phyloP scores from a whole-genome alignment of 2,113 vertebrate species.

The Thymallus thymallus region DNA sequence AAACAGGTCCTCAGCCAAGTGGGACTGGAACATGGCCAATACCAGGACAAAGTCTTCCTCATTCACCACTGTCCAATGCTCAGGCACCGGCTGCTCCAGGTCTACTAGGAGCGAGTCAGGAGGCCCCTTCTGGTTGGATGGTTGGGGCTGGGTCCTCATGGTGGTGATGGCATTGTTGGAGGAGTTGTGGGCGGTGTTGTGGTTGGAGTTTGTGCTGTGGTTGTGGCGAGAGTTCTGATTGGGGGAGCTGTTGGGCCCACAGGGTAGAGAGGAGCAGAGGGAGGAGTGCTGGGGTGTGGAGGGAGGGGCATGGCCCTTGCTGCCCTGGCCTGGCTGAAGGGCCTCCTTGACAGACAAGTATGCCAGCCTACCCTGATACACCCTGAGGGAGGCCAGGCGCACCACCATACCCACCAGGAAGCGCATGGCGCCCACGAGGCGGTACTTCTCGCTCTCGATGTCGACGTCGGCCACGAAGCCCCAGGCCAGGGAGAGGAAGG shows the following conservation, averaged over 20 bases:
- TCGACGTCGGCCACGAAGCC: slow-evolving; percentile 94
- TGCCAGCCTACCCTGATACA: slow-evolving; percentile 80
- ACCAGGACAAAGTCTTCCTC: slow-evolving; percentile 87
- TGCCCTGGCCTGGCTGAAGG: not conserved
- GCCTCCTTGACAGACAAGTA: slow-evolving; percentile 70
- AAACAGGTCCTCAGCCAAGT: slow-evolving; percentile 83
- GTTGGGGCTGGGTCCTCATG: slow-evolving; percentile 14
- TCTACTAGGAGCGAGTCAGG: slow-evolving; percentile 76
- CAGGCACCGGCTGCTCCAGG: slow-evolving; percentile 79
- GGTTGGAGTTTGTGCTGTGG: slow-evolving; percentile 39
- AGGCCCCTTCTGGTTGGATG: slow-evolving; percentile 42
- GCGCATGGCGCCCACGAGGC: slow-evolving; percentile 79
- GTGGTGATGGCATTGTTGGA: slow-evolving; percentile 64
- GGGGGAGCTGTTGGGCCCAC: slow-evolving; percentile 18
- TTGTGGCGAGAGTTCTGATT: slow-evolving; percentile 40
- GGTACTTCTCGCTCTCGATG: slow-evolving; percentile 91
- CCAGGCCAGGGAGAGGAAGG: slow-evolving; percentile 87
- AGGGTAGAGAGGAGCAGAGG: slow-evolving; percentile 51
- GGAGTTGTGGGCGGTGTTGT: slow-evolving; percentile 39
- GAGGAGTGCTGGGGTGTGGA: slow-evolving; percentile 42
- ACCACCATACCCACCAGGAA: slow-evolving; percentile 86
- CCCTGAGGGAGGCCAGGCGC: slow-evolving; percentile 73
- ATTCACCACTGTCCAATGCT: slow-evolving; percentile 81
- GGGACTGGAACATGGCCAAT: slow-evolving; percentile 86
- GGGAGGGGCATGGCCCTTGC: not conserved